These are phyloP conservation scores for Sandelia bainsii DNA, from an alignment of 2,797 vertebrate genomes.

Conservation along the genomic window DNA sequence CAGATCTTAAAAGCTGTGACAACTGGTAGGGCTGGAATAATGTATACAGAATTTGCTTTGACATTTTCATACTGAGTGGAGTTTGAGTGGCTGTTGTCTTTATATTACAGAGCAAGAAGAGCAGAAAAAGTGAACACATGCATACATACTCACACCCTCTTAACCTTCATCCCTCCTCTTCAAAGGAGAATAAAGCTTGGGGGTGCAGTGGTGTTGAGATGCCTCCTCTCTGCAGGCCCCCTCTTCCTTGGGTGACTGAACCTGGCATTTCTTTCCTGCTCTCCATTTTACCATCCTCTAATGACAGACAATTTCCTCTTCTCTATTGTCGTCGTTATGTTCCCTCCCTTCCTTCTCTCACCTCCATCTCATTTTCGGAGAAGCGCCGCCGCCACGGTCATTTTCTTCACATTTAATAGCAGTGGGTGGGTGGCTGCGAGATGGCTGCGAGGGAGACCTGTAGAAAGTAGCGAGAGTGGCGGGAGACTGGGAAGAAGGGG, in stretches of 20 bases:
- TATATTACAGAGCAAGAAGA: background rate
- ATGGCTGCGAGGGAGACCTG: slow-evolving; percentile 25
- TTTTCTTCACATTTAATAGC: slow-evolving; percentile 57
- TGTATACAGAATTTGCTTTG: slow-evolving; percentile 1
- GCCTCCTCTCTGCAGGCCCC: slow-evolving; percentile 13
- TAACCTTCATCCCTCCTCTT: slow-evolving; percentile 32
- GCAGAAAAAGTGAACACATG: background rate
- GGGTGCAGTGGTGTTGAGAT: slow-evolving; percentile 1
- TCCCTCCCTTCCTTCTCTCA: background rate
- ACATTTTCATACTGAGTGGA: background rate
- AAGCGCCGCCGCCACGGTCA: slow-evolving; percentile 21
- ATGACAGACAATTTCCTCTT: slow-evolving; percentile 63
- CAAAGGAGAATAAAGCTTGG: slow-evolving; percentile 8
- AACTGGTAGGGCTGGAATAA: slow-evolving; percentile 2
- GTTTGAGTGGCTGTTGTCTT: slow-evolving; percentile 5
- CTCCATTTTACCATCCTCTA: slow-evolving; percentile 47
- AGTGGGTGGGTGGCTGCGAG: slow-evolving; percentile 11
- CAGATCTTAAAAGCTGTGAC: slow-evolving; percentile 48
- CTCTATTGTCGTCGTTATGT: slow-evolving; percentile 20
- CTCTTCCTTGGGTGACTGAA: slow-evolving; percentile 40
- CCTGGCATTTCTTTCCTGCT: slow-evolving; percentile 11
- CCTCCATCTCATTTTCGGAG: slow-evolving; percentile 21
- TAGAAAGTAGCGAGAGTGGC: slow-evolving; percentile 9
- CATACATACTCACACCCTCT: slow-evolving; percentile 1
- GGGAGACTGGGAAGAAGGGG: slow-evolving; percentile 10